A percentile compares a stretch with the other conserved stretches of the same genome.
Conservation (phyloP, 2,888 invertebrate species). For the Koerneria pararmatus region DNA sequence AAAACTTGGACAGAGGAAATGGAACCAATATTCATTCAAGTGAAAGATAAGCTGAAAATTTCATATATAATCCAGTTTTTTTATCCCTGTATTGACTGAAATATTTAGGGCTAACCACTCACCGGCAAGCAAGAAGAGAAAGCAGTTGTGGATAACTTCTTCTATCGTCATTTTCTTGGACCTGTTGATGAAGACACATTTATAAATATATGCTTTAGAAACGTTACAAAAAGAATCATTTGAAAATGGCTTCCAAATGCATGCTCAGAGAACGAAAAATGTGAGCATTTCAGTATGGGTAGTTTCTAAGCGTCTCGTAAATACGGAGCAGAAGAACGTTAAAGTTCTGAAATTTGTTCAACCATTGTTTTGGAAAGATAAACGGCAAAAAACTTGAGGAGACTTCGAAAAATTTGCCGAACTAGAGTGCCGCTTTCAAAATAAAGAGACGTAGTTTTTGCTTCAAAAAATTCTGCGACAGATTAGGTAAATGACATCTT, state of each 20-base stretch:
- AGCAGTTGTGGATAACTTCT: slow-evolving; percentile 13
- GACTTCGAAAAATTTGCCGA: too few species aligned
- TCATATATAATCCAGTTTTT: background rate
- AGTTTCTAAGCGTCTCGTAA: too few species aligned
- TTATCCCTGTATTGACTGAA: background rate
- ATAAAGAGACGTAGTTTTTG: background rate
- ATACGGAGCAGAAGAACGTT: too few species aligned
- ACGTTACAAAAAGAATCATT: background rate
- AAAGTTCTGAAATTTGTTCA: too few species aligned
- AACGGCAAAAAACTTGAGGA: too few species aligned
- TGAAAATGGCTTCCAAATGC: background rate
- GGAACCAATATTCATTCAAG: background rate
- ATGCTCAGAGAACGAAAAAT: too few species aligned
- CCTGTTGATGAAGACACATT: background rate
- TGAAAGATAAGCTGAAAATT: background rate
- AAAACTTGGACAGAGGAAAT: background rate
- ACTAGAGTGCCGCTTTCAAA: background rate
- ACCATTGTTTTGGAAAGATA: too few species aligned
- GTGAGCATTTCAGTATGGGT: too few species aligned
- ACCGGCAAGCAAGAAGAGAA: slow-evolving; percentile 18
- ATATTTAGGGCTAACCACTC: background rate
- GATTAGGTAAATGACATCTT: too few species aligned
- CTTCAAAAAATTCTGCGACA: background rate
- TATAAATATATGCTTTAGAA: background rate
- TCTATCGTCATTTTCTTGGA: slow-evolving; percentile 13